Evolutionary conservation across 1,140 invertebrate species (phyloP).

Genomic region (Capitella teleta): DNA sequence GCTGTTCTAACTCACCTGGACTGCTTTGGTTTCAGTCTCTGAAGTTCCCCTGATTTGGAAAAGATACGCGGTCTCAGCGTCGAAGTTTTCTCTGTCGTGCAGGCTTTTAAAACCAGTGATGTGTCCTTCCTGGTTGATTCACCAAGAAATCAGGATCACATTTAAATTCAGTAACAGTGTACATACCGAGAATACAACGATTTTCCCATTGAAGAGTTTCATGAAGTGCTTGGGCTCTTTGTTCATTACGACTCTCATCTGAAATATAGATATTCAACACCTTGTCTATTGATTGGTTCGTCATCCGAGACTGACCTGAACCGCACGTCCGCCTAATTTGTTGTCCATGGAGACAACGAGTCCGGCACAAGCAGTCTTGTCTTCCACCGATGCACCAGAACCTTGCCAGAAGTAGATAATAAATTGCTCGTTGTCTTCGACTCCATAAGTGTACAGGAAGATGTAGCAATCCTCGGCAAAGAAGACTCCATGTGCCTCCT

Average conservation of each 20-base stretch:
- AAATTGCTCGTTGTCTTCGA: slow-evolving; percentile 14
- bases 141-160: not conserved
- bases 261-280: slow-evolving; percentile 1
- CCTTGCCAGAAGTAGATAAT: slow-evolving; percentile 35
- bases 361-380: slow-evolving; percentile 21
- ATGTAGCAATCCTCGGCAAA: slow-evolving; percentile 39
- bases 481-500: slow-evolving; percentile 24
- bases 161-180: no score
- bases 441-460: slow-evolving; percentile 20
- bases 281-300: not conserved
- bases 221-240: slow-evolving; percentile 27
- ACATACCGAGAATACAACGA: slow-evolving; percentile 24
- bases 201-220: slow-evolving; percentile 22
- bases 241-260: slow-evolving; percentile 39
- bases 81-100: not conserved
- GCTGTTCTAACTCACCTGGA: not conserved
- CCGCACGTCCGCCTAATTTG: slow-evolving; percentile 17
- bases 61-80: not conserved
- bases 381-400: slow-evolving; percentile 18
- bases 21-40: not conserved
- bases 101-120: not conserved
- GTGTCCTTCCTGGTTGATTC: not conserved
- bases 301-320: slow-evolving; percentile 17
- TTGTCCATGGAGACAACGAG: slow-evolving; percentile 23
- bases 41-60: slow-evolving; percentile 1